These are phyloP conservation scores for Nasonia giraulti DNA, from an alignment of 1,140 invertebrate species.

Conservation along the genomic window DNA sequence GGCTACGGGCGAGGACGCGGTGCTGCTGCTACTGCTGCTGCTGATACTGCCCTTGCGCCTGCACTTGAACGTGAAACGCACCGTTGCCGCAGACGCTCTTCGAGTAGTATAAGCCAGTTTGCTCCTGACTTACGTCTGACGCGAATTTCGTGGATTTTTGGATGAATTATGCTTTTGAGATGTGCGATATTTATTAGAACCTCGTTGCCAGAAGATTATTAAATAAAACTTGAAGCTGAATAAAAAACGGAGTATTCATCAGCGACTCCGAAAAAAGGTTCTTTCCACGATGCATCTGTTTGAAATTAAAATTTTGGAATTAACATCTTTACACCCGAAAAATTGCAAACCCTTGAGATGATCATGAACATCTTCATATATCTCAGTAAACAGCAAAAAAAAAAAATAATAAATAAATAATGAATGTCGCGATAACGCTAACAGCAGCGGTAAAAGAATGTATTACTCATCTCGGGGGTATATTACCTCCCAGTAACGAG, in stretches of 20 bases:
- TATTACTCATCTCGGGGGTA: not conserved
- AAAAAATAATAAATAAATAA: not conserved
- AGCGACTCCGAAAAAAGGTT: not conserved
- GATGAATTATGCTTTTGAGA: not conserved
- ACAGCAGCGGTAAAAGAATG: not conserved
- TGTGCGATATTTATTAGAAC: not conserved
- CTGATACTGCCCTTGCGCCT: conserved; percentile 8
- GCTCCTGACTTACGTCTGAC: not conserved
- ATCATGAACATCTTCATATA: no score
- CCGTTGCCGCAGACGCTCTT: not conserved
- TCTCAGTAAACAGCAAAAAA: no score
- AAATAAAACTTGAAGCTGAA: no score
- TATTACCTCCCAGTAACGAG: not conserved
- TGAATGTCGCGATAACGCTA: no score
- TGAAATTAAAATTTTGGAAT: not conserved
- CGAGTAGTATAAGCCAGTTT: not conserved
- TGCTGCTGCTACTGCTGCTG: not conserved
- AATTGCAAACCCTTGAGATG: no score
- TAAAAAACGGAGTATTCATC: not conserved
- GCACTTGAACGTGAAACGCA: conserved; percentile 12
- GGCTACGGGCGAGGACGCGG: not conserved
- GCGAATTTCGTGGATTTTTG: no score
- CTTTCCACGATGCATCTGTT: not conserved
- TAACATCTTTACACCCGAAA: no score
- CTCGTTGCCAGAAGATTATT: not conserved